These are phyloP conservation scores for Ceratothoa steindachneri DNA, from an alignment of 2,888 invertebrate genomes.

Conservation along the genomic window DNA sequence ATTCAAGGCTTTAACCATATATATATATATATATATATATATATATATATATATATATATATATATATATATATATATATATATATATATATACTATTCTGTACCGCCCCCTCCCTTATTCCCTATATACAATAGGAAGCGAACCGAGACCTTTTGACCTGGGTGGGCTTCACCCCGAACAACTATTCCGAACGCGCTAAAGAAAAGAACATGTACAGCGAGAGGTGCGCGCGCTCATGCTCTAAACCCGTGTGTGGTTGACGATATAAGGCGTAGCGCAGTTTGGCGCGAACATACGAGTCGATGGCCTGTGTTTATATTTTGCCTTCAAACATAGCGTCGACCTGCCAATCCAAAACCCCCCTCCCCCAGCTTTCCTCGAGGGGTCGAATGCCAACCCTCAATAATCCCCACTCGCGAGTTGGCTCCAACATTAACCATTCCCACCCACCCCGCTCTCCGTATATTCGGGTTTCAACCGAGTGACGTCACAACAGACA, in stretches of 20 bases:
- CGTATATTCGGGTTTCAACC: too few relatives aligned
- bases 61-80: background rate
- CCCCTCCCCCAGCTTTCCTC: background rate
- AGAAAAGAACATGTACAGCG: too few relatives aligned
- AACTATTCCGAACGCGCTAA: background rate
- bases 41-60: background rate
- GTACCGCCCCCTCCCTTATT: too few relatives aligned
- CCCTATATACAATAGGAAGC: background rate
- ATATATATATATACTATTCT: background rate
- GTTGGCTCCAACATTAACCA: background rate
- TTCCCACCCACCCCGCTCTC: too few relatives aligned
- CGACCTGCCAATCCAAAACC: background rate
- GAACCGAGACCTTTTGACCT: background rate
- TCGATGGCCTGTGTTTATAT: background rate
- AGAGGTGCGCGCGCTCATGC: too few relatives aligned
- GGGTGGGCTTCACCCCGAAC: background rate
- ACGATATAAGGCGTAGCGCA: too few relatives aligned
- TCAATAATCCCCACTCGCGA: constrained; percentile 4
- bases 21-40: background rate
- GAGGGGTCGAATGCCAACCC: background rate
- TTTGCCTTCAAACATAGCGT: background rate
- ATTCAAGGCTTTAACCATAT: too few relatives aligned
- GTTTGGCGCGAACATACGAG: too few relatives aligned
- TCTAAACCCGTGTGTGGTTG: too few relatives aligned
- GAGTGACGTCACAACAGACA: too few relatives aligned